Evolutionary conservation across 2,797 vertebrate genomes (phyloP), one percentile per base, ranked within the genome.

Genomic region (Rhinophrynus dorsalis): DNA sequence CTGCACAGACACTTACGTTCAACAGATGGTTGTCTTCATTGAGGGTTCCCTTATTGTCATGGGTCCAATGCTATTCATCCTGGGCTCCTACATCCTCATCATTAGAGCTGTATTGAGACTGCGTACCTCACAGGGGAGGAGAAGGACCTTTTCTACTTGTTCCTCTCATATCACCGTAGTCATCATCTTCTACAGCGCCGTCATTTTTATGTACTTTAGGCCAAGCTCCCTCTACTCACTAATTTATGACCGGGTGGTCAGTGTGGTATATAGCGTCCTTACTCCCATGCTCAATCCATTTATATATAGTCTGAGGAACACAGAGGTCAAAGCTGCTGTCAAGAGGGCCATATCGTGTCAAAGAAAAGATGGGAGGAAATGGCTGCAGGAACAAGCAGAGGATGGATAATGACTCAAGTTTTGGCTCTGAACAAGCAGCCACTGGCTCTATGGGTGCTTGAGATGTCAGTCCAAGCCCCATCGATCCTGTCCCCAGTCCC

Each of bases 111-210:
- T 71, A 5, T 7, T 71, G 13, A 57, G 45, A 11, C 13, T 71
- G 0, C n/a, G 2, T 8, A 56, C 59, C 3, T 63, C 68, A 7
- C 13, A 52, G 18, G 51, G 68, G 3, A 13, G 68, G 20, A 45
- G 10, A 17, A 52, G 32, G 7, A 63, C 68, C 9, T 71, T n/a
- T n/a, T n/a, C n/a, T n/a, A n/a, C n/a, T n/a, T n/a, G n/a, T n/a
- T n/a, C n/a, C n/a, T n/a, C n/a, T 71, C 68, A 71, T 29, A n/a
- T 71, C 11, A 71, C 58, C 2, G 68, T 63, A 2, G 59, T 71
- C 23, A 23, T 71, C 29, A 7, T 71, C 12, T 63, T 71, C 30
- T 71, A 71, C 15, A 63, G 51, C 23, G 56, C 68, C n/a, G 17
- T 63, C 9, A 56, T 63, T 6, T 63, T 71, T 13, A 71, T 71